A percentile compares a stretch with the other conserved stretches of the same genome.
Evolutionary conservation across 2,797 vertebrate species (phyloP).

Genomic region (Notamacropus eugenii): DNA sequence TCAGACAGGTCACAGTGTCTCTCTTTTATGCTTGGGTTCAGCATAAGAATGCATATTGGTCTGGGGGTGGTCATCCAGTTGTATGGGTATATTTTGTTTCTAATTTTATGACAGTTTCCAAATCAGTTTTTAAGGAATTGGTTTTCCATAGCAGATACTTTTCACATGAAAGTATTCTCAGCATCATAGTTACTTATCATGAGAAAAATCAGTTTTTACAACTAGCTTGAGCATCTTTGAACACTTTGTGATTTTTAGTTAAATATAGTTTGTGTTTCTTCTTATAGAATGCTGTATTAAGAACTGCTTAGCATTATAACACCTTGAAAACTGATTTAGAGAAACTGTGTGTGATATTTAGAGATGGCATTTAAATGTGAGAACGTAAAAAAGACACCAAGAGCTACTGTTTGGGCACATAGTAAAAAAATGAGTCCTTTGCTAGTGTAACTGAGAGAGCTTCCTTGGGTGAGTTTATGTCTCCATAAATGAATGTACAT

Average conservation of each 20-base stretch:
- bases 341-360: slow-evolving; percentile 19
- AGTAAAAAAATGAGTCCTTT: background rate
- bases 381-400: slow-evolving; percentile 13
- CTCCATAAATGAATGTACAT: background rate
- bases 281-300: slow-evolving; percentile 20
- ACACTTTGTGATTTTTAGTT: slow-evolving; percentile 25
- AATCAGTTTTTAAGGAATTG: background rate
- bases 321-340: slow-evolving; percentile 50
- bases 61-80: background rate
- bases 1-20: background rate
- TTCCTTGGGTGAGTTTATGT: background rate
- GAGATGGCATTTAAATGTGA: slow-evolving; percentile 34
- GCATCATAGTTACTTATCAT: slow-evolving; percentile 23
- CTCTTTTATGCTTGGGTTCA: slow-evolving; percentile 14
- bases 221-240: background rate
- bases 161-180: slow-evolving; percentile 16
- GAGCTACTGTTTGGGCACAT: background rate
- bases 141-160: background rate
- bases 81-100: background rate
- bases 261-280: slow-evolving; percentile 22
- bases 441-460: background rate
- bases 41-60: background rate
- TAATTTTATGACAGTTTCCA: slow-evolving; percentile 23
- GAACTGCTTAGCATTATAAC: slow-evolving; percentile 45
- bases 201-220: slow-evolving; percentile 29